A percentile compares a stretch with the other conserved stretches of the same genome.
Conservation (phyloP, 2,113 vertebrate genomes). For the Agelaius phoeniceus region DNA sequence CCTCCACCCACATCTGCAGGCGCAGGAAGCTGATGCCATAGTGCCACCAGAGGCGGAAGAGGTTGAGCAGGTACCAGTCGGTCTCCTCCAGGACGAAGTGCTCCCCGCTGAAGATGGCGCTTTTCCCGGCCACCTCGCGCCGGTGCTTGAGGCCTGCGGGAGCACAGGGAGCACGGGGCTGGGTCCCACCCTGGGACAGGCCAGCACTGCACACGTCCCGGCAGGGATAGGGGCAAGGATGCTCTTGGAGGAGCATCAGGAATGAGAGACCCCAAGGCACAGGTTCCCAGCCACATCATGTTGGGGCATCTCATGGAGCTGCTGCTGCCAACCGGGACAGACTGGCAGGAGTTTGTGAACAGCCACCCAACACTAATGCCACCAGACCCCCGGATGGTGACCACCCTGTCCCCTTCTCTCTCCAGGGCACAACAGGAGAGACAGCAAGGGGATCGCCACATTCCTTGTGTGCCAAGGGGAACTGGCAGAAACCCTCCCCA, state of each 20-base stretch:
- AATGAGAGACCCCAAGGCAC: neutral
- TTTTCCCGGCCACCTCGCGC: conserved; percentile 88
- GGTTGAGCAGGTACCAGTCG: conserved; percentile 96
- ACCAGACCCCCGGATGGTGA: neutral
- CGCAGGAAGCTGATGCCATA: conserved; percentile 98
- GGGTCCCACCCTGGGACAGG: neutral
- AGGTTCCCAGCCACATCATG: too few species aligned
- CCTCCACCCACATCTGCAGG: conserved; percentile 99
- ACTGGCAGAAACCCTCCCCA: neutral
- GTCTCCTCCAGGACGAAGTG: conserved; percentile 94
- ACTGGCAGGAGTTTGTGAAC: neutral
- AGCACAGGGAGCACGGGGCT: neutral
- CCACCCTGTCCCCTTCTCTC: neutral
- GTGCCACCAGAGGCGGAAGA: conserved; percentile 97
- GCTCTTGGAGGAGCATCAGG: neutral
- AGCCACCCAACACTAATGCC: accelerated
- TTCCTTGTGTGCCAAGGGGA: accelerated
- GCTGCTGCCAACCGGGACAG: neutral
- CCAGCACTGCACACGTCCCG: accelerated
- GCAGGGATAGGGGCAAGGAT: accelerated
- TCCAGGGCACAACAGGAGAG: neutral
- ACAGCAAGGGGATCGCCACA: accelerated
- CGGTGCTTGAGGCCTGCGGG: conserved; percentile 89
- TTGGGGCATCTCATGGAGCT: neutral
- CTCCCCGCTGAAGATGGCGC: conserved; percentile 89